Evolutionary conservation across 2,888 invertebrate genomes (phyloP).

Genomic region (Nudaria mundana): DNA sequence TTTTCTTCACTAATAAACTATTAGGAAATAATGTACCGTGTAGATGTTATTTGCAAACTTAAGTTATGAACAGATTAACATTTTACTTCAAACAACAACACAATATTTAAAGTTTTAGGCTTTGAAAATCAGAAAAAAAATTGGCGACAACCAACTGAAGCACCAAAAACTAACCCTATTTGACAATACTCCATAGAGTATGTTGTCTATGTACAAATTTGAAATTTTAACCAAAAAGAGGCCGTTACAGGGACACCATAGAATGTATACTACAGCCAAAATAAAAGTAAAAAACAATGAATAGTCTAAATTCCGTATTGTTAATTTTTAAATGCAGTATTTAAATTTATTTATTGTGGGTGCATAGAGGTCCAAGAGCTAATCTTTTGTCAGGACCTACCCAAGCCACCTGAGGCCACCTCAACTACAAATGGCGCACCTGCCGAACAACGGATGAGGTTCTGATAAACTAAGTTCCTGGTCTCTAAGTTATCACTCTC

Average conservation of each 20-base stretch:
- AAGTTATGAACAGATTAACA: constrained; percentile 30
- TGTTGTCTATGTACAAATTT: constrained; percentile 61
- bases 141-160: constrained; percentile 72
- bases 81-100: constrained; percentile 23
- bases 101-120: constrained; percentile 41
- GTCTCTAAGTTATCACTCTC: too few species aligned
- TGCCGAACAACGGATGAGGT: too few species aligned
- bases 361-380: too few species aligned
- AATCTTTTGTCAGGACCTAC: too few species aligned
- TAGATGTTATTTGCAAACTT: constrained; percentile 26
- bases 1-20: constrained; percentile 29
- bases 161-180: constrained; percentile 66
- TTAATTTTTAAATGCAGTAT: too few species aligned
- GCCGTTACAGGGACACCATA: constrained; percentile 34
- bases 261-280: too few species aligned
- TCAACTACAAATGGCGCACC: too few species aligned
- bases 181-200: constrained; percentile 64
- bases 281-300: too few species aligned
- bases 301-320: too few species aligned
- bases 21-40: constrained; percentile 28
- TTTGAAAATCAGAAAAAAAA: constrained; percentile 62
- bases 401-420: too few species aligned
- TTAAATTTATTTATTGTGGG: too few species aligned
- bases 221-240: constrained; percentile 48
- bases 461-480: too few species aligned